Conservation (phyloP, 2,113 vertebrate genomes). For the Vimba vimba region DNA sequence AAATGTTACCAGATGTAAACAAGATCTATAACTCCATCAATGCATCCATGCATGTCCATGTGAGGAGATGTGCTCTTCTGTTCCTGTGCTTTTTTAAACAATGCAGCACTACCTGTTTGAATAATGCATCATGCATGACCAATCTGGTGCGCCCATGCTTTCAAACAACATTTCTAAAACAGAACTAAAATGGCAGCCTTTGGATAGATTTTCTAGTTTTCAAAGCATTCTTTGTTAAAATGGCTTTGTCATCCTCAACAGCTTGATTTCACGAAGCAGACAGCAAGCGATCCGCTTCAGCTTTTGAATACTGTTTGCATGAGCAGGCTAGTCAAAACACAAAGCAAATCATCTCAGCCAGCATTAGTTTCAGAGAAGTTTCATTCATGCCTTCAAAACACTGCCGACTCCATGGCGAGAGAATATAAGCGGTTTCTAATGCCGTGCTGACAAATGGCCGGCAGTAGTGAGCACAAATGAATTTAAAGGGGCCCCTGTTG, state of each 20-base stretch:
- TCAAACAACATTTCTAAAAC: neutral
- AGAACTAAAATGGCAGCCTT: neutral
- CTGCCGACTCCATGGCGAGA: neutral
- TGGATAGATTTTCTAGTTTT: neutral
- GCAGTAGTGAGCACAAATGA: neutral
- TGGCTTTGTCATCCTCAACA: constrained; percentile 5
- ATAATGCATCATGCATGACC: neutral
- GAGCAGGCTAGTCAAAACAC: constrained; percentile 33
- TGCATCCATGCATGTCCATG: neutral
- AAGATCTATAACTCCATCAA: neutral
- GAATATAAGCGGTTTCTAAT: neutral
- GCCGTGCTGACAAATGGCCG: neutral
- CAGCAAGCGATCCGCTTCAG: constrained; percentile 7
- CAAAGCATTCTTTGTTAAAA: neutral
- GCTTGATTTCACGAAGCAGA: constrained; percentile 17
- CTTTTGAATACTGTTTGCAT: constrained; percentile 29
- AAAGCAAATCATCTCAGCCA: constrained; percentile 24
- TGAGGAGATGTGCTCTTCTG: neutral
- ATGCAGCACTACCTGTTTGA: neutral
- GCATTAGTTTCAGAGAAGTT: neutral
- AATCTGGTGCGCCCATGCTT: neutral
- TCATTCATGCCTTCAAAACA: constrained; percentile 13
- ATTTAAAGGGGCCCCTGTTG: neutral
- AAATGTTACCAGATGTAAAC: neutral
- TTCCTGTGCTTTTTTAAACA: neutral